Evolutionary conservation across 1,140 invertebrate species (phyloP).

Genomic region (Protaetia brevitarsis): DNA sequence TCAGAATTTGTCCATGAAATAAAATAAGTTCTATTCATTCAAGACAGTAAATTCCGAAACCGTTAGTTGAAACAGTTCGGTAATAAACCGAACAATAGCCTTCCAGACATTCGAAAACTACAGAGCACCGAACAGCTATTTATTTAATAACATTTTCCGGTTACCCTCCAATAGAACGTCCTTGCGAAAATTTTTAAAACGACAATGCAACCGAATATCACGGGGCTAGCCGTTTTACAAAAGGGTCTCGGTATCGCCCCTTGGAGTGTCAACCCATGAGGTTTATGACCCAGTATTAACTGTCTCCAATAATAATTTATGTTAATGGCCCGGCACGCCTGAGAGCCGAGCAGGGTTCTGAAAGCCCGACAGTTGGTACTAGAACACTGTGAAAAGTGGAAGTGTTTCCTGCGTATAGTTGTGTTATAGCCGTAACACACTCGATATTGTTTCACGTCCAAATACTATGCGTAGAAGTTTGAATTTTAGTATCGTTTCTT

Average conservation of each 20-base stretch:
- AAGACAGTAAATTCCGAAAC: too few relatives aligned
- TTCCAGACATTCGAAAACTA: neutral
- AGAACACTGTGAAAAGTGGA: slow-evolving; percentile 42
- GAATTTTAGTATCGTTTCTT: neutral
- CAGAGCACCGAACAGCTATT: neutral
- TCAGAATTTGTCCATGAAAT: too few relatives aligned
- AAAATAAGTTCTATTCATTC: too few relatives aligned
- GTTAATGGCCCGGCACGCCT: slow-evolving; percentile 46
- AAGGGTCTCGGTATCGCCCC: slow-evolving; percentile 21
- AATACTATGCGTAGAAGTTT: neutral
- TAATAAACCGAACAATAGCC: too few relatives aligned
- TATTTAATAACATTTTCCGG: neutral
- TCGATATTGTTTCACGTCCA: neutral
- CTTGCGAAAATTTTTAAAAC: neutral
- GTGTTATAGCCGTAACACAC: neutral
- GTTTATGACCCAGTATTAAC: slow-evolving; percentile 51
- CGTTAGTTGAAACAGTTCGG: too few relatives aligned
- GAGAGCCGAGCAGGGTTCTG: slow-evolving; percentile 32
- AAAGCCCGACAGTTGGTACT: slow-evolving; percentile 43
- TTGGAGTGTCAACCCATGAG: slow-evolving; percentile 36
- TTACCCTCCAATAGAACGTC: neutral
- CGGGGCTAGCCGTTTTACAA: slow-evolving; percentile 5
- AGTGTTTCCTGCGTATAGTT: slow-evolving; percentile 29
- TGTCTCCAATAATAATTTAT: slow-evolving; percentile 52
- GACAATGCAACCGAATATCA: neutral